phyloP scores from a whole-genome alignment of 2,113 vertebrate genomes.

The Sinosuthora webbiana region DNA sequence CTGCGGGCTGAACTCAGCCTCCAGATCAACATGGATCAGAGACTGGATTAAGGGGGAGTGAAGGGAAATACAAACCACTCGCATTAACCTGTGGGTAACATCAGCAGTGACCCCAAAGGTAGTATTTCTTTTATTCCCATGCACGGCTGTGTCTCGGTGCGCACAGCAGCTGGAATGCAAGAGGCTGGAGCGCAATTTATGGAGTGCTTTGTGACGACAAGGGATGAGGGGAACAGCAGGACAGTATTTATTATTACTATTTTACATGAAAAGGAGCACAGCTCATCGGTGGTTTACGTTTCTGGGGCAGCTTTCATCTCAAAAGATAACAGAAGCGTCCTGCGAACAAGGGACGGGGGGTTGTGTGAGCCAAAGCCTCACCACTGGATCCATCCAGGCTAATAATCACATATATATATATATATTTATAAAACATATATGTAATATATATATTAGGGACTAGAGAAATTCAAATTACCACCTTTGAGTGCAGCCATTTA shows the following conservation, averaged over 20 bases:
- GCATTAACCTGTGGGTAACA: not conserved
- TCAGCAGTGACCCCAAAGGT: not conserved
- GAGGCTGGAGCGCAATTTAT: constrained; percentile 36
- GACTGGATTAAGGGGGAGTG: not conserved
- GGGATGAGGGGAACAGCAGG: not conserved
- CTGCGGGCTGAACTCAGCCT: not conserved
- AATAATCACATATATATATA: not conserved
- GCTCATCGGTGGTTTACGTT: not conserved
- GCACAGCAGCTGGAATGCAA: not conserved
- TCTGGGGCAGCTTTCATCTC: constrained; percentile 12
- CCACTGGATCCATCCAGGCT: not conserved
- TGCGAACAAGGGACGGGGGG: not conserved
- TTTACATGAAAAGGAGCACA: not conserved
- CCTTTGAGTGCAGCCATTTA: not conserved
- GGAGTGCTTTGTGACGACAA: constrained; percentile 9
- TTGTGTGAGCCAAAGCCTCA: not conserved
- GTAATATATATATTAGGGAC: not conserved
- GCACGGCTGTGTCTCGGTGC: not conserved
- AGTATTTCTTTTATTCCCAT: constrained; percentile 18
- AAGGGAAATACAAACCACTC: not conserved
- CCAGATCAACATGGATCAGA: not conserved
- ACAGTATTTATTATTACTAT: not conserved
- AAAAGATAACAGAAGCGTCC: not conserved
- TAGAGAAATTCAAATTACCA: not conserved
- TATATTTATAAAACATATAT: not conserved